These are phyloP conservation scores for Nilaparvata lugens DNA, from an alignment of 1,140 invertebrate species.

Conservation along the genomic window DNA sequence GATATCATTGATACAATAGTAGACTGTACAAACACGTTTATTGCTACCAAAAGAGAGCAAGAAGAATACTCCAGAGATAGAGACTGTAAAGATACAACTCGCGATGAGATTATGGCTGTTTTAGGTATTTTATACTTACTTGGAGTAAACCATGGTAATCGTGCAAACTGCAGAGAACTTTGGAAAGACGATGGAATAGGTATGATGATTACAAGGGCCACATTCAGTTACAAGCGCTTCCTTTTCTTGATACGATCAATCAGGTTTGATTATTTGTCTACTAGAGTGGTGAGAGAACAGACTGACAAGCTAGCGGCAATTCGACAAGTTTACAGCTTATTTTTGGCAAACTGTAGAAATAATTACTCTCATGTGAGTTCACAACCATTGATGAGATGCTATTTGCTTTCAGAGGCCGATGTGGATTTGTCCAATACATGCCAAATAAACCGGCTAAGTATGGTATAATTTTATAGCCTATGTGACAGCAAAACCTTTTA, in stretches of 20 bases:
- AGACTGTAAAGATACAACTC: not conserved
- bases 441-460: constrained; percentile 33
- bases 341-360: constrained; percentile 28
- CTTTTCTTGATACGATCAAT: constrained; percentile 23
- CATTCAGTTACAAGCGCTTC: constrained; percentile 29
- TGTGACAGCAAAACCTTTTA: constrained; percentile 31
- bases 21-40: not conserved
- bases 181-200: constrained; percentile 10
- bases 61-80: not conserved
- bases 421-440: constrained; percentile 35
- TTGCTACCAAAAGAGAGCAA: not conserved
- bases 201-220: constrained; percentile 8
- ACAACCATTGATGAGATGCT: constrained; percentile 34
- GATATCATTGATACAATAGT: not conserved
- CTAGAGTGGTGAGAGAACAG: constrained; percentile 24
- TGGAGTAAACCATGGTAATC: not conserved
- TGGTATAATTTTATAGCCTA: constrained; percentile 33
- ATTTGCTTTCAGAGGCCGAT: constrained; percentile 31
- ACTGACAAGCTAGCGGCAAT: constrained; percentile 7
- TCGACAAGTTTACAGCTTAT: constrained; percentile 28
- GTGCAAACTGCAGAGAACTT: constrained; percentile 17
- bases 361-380: constrained; percentile 19
- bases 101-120: not conserved
- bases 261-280: constrained; percentile 29
- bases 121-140: not conserved